phyloP scores from a whole-genome alignment of 2,797 vertebrate species.

The Okamejei kenojei region DNA sequence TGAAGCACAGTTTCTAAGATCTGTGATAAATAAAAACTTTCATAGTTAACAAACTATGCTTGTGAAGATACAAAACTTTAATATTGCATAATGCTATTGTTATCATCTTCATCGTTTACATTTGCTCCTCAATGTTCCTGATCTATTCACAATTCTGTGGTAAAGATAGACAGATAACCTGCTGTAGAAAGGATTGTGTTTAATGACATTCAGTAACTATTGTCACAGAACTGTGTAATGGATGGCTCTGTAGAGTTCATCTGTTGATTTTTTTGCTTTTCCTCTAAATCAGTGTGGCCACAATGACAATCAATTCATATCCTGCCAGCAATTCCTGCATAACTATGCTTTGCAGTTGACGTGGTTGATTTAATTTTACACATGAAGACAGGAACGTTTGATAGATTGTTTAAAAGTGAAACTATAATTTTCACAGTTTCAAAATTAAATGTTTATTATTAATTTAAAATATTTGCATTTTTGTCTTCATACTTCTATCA shows the following conservation, averaged over 20 bases:
- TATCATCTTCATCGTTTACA: neutral
- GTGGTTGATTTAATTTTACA: neutral
- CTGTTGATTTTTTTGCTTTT: neutral
- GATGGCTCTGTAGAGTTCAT: no score
- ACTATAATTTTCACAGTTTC: neutral
- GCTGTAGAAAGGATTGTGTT: neutral
- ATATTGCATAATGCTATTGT: neutral
- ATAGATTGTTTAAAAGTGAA: neutral
- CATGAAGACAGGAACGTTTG: constrained; percentile 39
- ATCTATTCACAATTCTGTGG: neutral
- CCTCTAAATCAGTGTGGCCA: neutral
- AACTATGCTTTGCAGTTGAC: neutral
- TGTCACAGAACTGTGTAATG: neutral
- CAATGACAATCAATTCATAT: neutral
- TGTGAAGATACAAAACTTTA: neutral
- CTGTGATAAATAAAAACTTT: constrained; percentile 14
- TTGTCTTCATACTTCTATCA: neutral
- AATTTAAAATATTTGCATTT: neutral
- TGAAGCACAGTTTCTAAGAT: neutral
- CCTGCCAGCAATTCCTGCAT: neutral
- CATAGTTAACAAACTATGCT: neutral
- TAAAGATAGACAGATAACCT: neutral
- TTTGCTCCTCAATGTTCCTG: neutral
- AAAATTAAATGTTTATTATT: neutral
- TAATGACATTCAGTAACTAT: neutral